A percentile compares a stretch with the other conserved stretches of the same genome.
Conservation (phyloP, 2,113 vertebrate genomes). For the Bubalus kerabau region DNA sequence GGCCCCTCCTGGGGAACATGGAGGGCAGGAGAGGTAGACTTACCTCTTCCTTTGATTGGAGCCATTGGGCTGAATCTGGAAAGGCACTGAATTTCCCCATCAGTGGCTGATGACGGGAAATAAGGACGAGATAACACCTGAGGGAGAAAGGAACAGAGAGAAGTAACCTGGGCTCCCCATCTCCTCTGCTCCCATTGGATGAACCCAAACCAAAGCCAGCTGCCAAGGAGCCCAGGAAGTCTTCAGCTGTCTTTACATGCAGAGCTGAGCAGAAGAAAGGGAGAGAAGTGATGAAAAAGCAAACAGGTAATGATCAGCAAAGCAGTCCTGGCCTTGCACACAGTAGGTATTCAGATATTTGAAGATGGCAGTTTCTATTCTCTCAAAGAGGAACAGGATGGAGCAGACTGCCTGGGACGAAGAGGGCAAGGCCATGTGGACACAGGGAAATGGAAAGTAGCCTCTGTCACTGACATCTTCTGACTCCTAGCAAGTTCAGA, state of each 20-base stretch:
- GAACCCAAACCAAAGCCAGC: not conserved
- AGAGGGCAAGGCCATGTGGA: fast-evolving
- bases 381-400: not conserved
- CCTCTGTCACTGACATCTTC: not conserved
- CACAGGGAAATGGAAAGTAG: not conserved
- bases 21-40: not conserved
- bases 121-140: not conserved
- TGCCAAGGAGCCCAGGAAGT: not conserved
- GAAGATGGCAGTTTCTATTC: not conserved
- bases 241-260: fast-evolving
- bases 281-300: fast-evolving
- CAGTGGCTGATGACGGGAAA: not conserved
- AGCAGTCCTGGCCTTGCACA: not conserved
- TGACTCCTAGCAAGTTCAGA: not conserved
- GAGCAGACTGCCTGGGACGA: not conserved
- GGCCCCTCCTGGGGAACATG: fast-evolving
- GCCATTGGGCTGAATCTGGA: not conserved
- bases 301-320: not conserved
- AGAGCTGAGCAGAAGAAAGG: not conserved
- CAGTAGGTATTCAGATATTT: not conserved
- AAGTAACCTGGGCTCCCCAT: not conserved
- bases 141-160: not conserved
- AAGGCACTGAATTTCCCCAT: not conserved
- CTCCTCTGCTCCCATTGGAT: not conserved
- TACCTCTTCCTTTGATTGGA: not conserved